These are phyloP conservation scores for Urocynchramus pylzowi DNA, from an alignment of 2,113 vertebrate genomes.

Conservation along the genomic window DNA sequence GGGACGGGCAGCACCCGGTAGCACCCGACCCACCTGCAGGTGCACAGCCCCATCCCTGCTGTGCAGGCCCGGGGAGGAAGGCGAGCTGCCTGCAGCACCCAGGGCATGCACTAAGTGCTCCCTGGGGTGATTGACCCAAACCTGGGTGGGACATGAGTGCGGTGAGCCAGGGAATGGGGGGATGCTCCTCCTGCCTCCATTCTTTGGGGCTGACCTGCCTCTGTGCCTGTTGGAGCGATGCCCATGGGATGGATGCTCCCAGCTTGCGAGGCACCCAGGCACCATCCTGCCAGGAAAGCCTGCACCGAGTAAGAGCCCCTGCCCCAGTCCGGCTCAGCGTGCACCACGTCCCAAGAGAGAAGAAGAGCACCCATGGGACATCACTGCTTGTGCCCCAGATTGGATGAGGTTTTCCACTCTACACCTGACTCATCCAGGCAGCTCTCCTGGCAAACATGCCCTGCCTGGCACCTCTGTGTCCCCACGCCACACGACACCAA, in stretches of 20 bases:
- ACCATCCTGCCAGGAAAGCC: neutral
- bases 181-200: neutral
- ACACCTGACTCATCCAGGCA: neutral
- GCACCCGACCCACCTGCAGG: constrained; percentile 6
- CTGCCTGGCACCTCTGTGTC: neutral
- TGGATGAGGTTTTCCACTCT: neutral
- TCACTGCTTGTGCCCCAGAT: neutral
- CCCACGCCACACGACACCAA: accelerated
- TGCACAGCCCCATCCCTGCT: accelerated
- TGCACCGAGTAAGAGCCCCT: accelerated
- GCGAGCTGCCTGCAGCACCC: neutral
- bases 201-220: neutral
- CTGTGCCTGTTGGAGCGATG: accelerated
- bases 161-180: accelerated
- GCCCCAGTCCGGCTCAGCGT: accelerated
- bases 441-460: accelerated
- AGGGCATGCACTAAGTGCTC: neutral
- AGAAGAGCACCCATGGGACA: neutral
- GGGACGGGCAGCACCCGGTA: constrained; percentile 43
- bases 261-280: accelerated
- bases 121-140: neutral
- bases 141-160: neutral
- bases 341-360: neutral
- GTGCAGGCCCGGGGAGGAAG: accelerated
- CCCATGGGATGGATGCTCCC: neutral